Percentiles rank a stretch among this genome's conserved stretches.
Conservation (phyloP, 2,113 vertebrate genomes). For the Galbula dea region DNA sequence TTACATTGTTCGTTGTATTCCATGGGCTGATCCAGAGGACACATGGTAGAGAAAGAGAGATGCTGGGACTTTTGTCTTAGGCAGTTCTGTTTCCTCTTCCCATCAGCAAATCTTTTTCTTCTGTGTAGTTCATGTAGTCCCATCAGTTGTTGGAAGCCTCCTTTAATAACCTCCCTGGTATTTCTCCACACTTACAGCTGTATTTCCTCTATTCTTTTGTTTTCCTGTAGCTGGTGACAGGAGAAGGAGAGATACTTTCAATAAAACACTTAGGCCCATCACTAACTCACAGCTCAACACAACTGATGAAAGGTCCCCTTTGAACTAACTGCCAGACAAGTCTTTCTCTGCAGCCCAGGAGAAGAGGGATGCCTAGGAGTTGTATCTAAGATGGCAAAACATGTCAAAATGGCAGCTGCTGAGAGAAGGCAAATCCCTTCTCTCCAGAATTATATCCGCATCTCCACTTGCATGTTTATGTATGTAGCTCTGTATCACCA, state of each 20-base stretch:
- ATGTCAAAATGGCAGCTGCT: not conserved
- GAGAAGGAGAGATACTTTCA: conserved; percentile 6
- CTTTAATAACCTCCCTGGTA: conserved; percentile 19
- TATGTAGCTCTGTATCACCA: not conserved
- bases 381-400: not conserved
- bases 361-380: not conserved
- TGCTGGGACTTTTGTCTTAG: not conserved
- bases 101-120: not conserved
- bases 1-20: not conserved
- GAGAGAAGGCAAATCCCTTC: not conserved
- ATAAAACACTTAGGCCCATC: conserved; percentile 16
- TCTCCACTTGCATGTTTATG: not conserved
- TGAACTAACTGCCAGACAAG: conserved; percentile 10
- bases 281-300: conserved; percentile 33
- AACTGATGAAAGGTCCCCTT: conserved; percentile 29
- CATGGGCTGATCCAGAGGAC: not conserved
- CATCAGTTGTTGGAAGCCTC: conserved; percentile 23
- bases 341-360: not conserved
- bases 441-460: not conserved
- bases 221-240: conserved; percentile 34
- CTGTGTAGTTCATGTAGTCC: conserved; percentile 14
- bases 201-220: conserved; percentile 40
- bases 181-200: conserved; percentile 18
- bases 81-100: conserved; percentile 1
- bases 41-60: not conserved